Evolutionary conservation across 1,140 invertebrate species (phyloP), one percentile per base, ranked within the genome.

Genomic region (Battus philenor): DNA sequence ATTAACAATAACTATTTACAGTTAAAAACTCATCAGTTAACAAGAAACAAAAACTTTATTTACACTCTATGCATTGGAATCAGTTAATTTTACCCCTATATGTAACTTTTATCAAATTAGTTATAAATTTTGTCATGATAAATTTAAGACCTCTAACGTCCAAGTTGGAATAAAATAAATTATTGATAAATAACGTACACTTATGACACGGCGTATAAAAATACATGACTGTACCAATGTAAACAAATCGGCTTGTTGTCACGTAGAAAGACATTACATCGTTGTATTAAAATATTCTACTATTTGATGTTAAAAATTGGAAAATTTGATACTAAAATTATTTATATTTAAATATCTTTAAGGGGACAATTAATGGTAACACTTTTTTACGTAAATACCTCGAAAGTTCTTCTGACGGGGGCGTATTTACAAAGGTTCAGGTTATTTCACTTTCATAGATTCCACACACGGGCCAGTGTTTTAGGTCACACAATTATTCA

Each of bases 1-100:
- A 16, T 52, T 44, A 58, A 56, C 49, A 52, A 61, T 29, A 15
- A 39, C 20, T 67, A 72, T 67, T 53, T 69, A 74, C 68, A 70
- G 20, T 52, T 59, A 48, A 49, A 59, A 68, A 69, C 60, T 62
- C 68, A 44, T 59, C 59, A n/a, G n/a, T n/a, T 65, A 75, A 74
- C 75, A 62, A 74, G 54, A 70, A 67, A 74, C 69, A 69, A 70
- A 72, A 69, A 69, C 50, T 71, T 64, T 49, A 68, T 55, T 65
- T 52, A 68, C 59, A 68, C 44, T 44, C 59, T 57, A 63, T 61
- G 44, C 38, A 56, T 52, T 47, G 52, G 26, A 6, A 41, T 57
- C 44, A 60, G 44, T 46, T 50, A 49, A 39, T 48, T 52, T 50
- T 62, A 52, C 50, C 52, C 22, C 30, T 58, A 53, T 57, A 46